Base-by-base conservation (phyloP, 2,888 invertebrate species). In the Marronus borbonicus region DNA sequence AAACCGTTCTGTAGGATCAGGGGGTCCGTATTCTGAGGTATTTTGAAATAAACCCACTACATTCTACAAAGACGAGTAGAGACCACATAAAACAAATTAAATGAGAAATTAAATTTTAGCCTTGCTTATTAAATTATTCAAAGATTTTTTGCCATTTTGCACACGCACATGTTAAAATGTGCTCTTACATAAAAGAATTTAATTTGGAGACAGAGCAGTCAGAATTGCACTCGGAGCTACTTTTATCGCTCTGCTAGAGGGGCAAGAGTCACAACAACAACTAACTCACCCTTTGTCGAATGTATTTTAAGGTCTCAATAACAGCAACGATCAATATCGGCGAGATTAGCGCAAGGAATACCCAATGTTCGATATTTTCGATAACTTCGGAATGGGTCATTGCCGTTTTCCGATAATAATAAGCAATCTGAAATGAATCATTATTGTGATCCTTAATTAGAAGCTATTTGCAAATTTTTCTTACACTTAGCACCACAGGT, bases 401-500 rank as follows among this genome's bases (percentile, higher is more conserved):
- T 66, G 12, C 49, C 12, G 44, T 49, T 4, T 17, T 12, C 12
- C 39, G 10, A 20, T 66, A 44, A 66, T 24, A 58, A 36, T 58
- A 58, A n/a, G 36, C 24, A 2, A 50, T 28, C 55, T 76, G 28
- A 76, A 66, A 69, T 44, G 1, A 65, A 52, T 20, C 28, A 2
- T 8, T 14, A 0, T 60, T 55, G 3, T 39, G 0, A 69, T 2
- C n/a, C 4, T 24, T 49, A 17, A 76, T 10, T 4, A 17, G 12
- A 17, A 4, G 31, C 31, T 31, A 31, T 5, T 5, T 5, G 31
- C 31, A 44, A 17, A 49, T 36, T 77, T 17, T 62, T 28, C 66
- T 52, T 52, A 78, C 78, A 2, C 50, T 36, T n/a, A 76, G 8
- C 12, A 76, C 14, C 8, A 79, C 4, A 24, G 83, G 84, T 14